Evolutionary conservation across 2,888 invertebrate genomes (phyloP), one percentile per base, ranked within the genome.

Genomic region (Melinopterus prodromus): DNA sequence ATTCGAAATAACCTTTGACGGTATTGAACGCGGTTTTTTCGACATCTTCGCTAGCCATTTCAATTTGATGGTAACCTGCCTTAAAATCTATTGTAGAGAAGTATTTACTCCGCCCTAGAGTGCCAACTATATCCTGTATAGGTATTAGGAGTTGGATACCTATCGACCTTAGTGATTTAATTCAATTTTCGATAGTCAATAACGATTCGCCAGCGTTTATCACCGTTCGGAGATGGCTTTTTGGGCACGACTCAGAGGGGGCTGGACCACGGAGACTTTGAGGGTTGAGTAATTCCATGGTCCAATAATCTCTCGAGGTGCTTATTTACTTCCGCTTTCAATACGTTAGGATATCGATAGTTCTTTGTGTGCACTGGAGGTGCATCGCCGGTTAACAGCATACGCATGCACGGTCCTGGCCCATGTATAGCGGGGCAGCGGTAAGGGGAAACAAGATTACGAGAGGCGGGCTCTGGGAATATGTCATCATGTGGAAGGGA

Each of bases 1-100:
- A 26, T 26, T 26, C 26, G 26, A n/a, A n/a, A n/a, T n/a, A 1
- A 16, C 85, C 85, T 4, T 75, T 71, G 6, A 80, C 79, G 6
- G 82, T 83, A 1, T 82, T 80, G 71, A 86, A 86, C 6, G 84
- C 84, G 6, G 84, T 84, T 82, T 84, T 84, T 9, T 70, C 74
- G 2, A 15, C 36, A 74, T 84, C 82, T 38, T 77, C 35, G 71
- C 53, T 12, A 7, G 70, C 81, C 79, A 70, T 84, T 53, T 82
- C 88, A 84, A 89, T 87, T 83, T 89, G 88, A 79, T 89, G 88
- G 82, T 86, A 89, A 0, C 88, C 88, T 5, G 84, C 84, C 2
- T 87, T 86, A 15, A 89, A 78, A 82, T 89, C 89, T 37, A 89
- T 53, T 0, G 86, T 87, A 1, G 87, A 84, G 77, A 88, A 89